Conservation (phyloP, 92 coral and sea anemone genomes). For the Phymanthus crucifer region DNA sequence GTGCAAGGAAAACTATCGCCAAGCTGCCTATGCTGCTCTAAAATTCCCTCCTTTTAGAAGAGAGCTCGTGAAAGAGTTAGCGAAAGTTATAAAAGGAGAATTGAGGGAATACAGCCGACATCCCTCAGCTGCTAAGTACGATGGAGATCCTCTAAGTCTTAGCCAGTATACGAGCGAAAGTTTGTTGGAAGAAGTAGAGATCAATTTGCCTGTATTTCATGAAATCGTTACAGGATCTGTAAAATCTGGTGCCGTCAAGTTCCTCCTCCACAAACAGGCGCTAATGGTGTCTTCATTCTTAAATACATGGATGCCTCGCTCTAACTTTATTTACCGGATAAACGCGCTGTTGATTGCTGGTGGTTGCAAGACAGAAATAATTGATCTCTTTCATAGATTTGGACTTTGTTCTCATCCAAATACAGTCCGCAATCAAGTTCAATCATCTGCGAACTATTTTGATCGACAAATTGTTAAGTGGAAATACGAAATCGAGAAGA, state of each 20-base stretch:
- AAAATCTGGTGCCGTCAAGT: constrained; percentile 18
- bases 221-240: constrained; percentile 8
- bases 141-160: constrained; percentile 46
- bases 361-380: constrained; percentile 49
- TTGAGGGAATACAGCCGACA: constrained; percentile 18
- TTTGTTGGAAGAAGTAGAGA: constrained; percentile 36
- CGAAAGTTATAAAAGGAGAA: background rate
- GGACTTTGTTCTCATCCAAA: constrained; percentile 45
- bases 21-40: constrained; percentile 44
- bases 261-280: constrained; percentile 39
- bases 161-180: constrained; percentile 23
- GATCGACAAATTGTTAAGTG: constrained; percentile 36
- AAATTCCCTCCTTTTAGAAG: constrained; percentile 51
- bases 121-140: constrained; percentile 10
- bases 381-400: constrained; percentile 45
- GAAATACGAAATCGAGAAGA: constrained; percentile 34
- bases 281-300: constrained; percentile 38
- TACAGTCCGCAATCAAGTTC: constrained; percentile 36
- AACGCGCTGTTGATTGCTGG: constrained; percentile 38
- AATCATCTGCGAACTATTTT: constrained; percentile 26
- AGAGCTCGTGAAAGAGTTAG: constrained; percentile 37
- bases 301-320: constrained; percentile 49
- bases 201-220: constrained; percentile 16
- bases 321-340: constrained; percentile 36
- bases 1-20: constrained; percentile 38